Evolutionary conservation across 2,888 invertebrate species (phyloP), one percentile per base, ranked within the genome.

Genomic region (Phragmatobia fuliginosa): DNA sequence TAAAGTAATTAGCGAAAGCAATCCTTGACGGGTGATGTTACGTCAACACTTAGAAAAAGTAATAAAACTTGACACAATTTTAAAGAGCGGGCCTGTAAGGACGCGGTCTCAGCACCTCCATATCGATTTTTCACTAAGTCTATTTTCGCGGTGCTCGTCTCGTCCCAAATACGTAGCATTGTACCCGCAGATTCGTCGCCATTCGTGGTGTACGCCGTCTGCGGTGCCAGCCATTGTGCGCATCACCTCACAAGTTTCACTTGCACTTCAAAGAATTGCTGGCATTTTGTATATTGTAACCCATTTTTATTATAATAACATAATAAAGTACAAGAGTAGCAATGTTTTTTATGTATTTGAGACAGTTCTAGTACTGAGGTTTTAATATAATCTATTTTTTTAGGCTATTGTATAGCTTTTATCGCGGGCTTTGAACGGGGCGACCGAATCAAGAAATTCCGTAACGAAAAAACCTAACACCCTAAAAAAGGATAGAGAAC

Each of bases 81-180:
- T 87, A 86, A 91, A 89, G 88, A 86, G 83, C 77, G 79, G 78
- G 74, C 80, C 83, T 84, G 74, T 70, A 83, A 85, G 73, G 66
- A 74, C 71, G 45, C 67, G 70, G 76, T 67, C 80, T 76, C 80
- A 79, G 81, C 85, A 85, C 87, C 86, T 85, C 79, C 72, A 72
- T 87, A 92, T 91, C 88, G 92, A 92, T 92, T 91, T 92, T 91
- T 80, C 84, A 79, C 83, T 86, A 89, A 90, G 88, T 89, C 88
- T 91, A 90, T 92, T 90, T 90, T 87, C 87, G 89, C 86, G 86
- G 86, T 82, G 77, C 79, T 83, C 82, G 75, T 80, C 85, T 85
- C 82, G 88, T 81, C 83, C 86, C 87, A 85, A 90, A 91, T 89
- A 85, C 87, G 85, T 75, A 77, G 81, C 79, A 88, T 90, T 90